phyloP scores from a whole-genome alignment of 2,888 invertebrate genomes.

The Lasius fuliginosus region DNA sequence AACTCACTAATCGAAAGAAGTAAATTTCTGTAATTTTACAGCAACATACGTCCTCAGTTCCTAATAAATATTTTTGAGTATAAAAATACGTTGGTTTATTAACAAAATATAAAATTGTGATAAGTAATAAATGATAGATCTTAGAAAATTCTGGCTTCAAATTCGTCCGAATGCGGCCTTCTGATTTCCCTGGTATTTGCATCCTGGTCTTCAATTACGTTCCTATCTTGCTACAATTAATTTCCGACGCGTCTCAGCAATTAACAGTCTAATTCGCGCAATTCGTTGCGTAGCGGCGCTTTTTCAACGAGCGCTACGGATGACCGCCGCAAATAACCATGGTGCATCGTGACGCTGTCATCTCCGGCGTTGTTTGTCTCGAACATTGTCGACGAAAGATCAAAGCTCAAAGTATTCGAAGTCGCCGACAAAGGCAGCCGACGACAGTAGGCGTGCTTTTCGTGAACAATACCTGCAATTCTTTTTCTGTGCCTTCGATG shows the following conservation, averaged over 20 bases:
- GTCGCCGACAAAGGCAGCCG: slow-evolving; percentile 77
- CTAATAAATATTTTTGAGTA: not conserved
- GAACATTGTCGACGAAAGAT: slow-evolving; percentile 57
- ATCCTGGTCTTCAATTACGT: slow-evolving; percentile 23
- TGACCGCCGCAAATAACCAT: slow-evolving; percentile 36
- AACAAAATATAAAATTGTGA: not conserved
- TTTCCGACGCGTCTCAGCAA: slow-evolving; percentile 33
- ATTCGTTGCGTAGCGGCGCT: slow-evolving; percentile 33
- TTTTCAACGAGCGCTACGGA: slow-evolving; percentile 17
- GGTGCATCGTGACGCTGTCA: slow-evolving; percentile 45
- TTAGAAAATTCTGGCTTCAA: not conserved
- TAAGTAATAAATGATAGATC: not conserved
- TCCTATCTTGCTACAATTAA: slow-evolving; percentile 37
- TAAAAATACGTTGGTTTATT: not conserved
- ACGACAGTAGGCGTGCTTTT: slow-evolving; percentile 76
- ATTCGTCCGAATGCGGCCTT: not conserved
- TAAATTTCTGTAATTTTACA: not conserved
- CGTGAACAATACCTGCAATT: slow-evolving; percentile 45
- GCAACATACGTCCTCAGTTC: not conserved
- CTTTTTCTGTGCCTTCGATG: slow-evolving; percentile 49
- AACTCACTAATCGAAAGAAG: not conserved
- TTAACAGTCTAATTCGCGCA: slow-evolving; percentile 42
- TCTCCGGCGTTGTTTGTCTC: slow-evolving; percentile 53
- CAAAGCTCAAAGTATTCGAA: slow-evolving; percentile 58
- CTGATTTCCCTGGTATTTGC: not conserved